Percentiles rank a stretch among this genome's conserved stretches.
Evolutionary conservation across 2,888 invertebrate species (phyloP).

Genomic region (Luperina nickerlii): DNA sequence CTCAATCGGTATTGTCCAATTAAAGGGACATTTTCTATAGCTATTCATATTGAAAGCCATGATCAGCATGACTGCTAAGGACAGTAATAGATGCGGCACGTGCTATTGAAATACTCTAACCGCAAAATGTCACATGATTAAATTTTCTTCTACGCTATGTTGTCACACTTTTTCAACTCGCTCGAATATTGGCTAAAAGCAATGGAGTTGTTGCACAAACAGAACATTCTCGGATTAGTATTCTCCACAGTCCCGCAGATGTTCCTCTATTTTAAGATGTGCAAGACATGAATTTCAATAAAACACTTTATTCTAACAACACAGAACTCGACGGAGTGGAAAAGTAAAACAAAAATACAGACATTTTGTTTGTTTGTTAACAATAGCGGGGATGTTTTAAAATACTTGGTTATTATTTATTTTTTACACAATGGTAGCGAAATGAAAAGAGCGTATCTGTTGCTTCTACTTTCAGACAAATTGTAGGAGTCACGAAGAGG

Average conservation of each 20-base stretch:
- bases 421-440: slow-evolving; percentile 52
- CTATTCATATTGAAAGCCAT: background rate
- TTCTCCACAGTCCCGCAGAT: slow-evolving; percentile 54
- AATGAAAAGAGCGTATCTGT: slow-evolving; percentile 54
- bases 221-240: slow-evolving; percentile 53
- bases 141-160: background rate
- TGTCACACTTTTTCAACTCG: slow-evolving; percentile 18
- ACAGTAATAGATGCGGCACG: background rate
- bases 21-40: background rate
- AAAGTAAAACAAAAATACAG: slow-evolving; percentile 52
- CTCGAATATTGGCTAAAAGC: slow-evolving; percentile 45
- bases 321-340: slow-evolving; percentile 39
- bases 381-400: slow-evolving; percentile 55
- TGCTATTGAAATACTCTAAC: background rate
- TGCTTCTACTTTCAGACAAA: slow-evolving; percentile 54
- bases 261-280: slow-evolving; percentile 57
- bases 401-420: slow-evolving; percentile 50
- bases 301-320: slow-evolving; percentile 55
- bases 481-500: slow-evolving; percentile 44
- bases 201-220: slow-evolving; percentile 54
- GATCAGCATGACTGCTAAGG: background rate
- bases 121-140: background rate
- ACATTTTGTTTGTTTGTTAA: slow-evolving; percentile 53
- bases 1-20: slow-evolving; percentile 8
- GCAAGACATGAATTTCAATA: slow-evolving; percentile 65